A percentile compares a stretch with the other conserved stretches of the same genome.
These are phyloP conservation scores for Trichechus manatus DNA, from an alignment of 2,113 vertebrate species.

Conservation along the genomic window DNA sequence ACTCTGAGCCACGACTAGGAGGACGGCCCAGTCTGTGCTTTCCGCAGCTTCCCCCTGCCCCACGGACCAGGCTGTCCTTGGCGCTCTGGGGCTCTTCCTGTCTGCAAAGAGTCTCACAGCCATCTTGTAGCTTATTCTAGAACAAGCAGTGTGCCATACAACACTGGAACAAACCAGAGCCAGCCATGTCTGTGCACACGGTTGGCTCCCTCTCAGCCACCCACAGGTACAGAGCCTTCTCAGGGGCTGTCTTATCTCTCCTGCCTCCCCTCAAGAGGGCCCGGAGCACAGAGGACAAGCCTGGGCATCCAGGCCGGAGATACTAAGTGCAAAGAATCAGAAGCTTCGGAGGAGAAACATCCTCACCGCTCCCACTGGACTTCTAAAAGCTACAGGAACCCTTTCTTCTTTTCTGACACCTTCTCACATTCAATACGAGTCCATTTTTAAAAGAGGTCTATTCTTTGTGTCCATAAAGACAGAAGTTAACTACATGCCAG, in stretches of 20 bases:
- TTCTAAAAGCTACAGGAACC: rapidly evolving
- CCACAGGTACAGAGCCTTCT: too few species aligned
- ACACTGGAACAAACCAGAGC: too few species aligned
- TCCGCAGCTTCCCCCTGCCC: too few species aligned
- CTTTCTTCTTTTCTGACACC: not conserved
- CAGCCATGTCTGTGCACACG: too few species aligned
- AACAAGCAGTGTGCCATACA: not conserved
- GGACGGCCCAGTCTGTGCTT: too few species aligned
- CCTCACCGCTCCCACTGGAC: rapidly evolving
- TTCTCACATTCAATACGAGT: not conserved
- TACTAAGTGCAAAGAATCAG: not conserved
- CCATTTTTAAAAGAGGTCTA: not conserved
- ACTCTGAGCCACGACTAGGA: too few species aligned
- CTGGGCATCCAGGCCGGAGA: not conserved
- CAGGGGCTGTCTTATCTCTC: too few species aligned
- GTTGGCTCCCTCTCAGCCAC: too few species aligned
- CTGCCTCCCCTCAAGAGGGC: too few species aligned
- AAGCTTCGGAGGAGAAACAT: not conserved
- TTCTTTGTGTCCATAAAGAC: not conserved
- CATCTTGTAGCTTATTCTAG: not conserved
- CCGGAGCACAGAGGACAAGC: not conserved
- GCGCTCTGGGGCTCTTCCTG: not conserved
- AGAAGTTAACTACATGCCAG: not conserved
- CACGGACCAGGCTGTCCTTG: too few species aligned
- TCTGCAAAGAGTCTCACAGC: not conserved